Conservation (phyloP, 2,797 vertebrate species). For the Xyrichtys novacula region DNA sequence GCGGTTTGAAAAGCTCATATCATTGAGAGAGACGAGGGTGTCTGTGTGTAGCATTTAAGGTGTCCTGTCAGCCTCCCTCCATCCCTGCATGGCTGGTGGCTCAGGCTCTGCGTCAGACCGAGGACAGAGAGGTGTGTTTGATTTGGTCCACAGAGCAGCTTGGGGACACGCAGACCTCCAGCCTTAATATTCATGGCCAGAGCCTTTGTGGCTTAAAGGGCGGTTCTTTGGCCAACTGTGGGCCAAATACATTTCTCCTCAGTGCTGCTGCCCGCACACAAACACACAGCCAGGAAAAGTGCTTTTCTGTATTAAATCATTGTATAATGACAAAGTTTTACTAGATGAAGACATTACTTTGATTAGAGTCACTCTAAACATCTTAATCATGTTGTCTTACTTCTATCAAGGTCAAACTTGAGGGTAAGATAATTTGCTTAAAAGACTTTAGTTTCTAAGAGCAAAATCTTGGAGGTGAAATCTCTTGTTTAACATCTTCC, state of each 20-base stretch:
- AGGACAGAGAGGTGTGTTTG: conserved; percentile 56
- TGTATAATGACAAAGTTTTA: conserved; percentile 4
- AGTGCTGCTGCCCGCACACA: not conserved
- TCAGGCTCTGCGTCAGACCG: conserved; percentile 15
- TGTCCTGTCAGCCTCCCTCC: conserved; percentile 12
- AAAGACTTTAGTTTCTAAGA: conserved; percentile 18
- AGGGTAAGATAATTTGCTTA: conserved; percentile 24
- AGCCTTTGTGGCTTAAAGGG: conserved; percentile 51
- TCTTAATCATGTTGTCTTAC: conserved; percentile 41
- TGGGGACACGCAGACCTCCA: conserved; percentile 35
- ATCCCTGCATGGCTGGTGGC: conserved; percentile 7
- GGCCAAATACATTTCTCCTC: conserved; percentile 10
- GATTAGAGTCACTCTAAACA: conserved; percentile 43
- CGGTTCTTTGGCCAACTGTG: conserved; percentile 30
- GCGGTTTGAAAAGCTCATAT: conserved; percentile 7
- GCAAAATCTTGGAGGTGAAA: conserved; percentile 14
- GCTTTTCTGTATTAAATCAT: conserved; percentile 22
- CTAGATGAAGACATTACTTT: conserved; percentile 11
- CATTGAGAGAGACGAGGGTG: not conserved
- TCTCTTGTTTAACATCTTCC: not conserved
- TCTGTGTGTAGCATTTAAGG: conserved; percentile 26
- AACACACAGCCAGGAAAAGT: conserved; percentile 15
- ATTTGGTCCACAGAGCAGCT: conserved; percentile 64
- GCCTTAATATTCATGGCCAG: conserved; percentile 67
- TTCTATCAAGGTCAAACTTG: conserved; percentile 34